Evolutionary conservation across 2,888 invertebrate species (phyloP).

Genomic region (Apomyelois bistriatella): DNA sequence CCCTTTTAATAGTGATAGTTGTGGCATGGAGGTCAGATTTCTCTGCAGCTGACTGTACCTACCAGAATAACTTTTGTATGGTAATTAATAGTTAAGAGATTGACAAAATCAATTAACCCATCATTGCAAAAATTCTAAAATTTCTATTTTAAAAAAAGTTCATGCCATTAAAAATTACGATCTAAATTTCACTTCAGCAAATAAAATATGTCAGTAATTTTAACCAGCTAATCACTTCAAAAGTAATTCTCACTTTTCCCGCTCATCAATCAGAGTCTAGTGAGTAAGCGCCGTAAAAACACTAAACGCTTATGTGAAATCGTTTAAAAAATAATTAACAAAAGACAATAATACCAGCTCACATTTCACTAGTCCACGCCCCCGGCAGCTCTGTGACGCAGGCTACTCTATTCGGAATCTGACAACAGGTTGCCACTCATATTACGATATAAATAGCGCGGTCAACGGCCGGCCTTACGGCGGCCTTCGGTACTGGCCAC

Average conservation of each 20-base stretch:
- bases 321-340: constrained; percentile 9
- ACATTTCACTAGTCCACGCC: constrained; percentile 31
- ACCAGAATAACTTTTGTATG: too few species aligned
- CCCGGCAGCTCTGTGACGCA: constrained; percentile 35
- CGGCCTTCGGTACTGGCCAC: constrained; percentile 60
- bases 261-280: neutral
- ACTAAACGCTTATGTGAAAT: constrained; percentile 6
- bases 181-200: too few species aligned
- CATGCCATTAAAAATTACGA: too few species aligned
- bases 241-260: neutral
- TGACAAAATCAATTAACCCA: too few species aligned
- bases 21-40: too few species aligned
- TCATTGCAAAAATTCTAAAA: too few species aligned
- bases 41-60: too few species aligned
- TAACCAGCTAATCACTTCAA: neutral
- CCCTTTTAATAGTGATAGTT: too few species aligned
- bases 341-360: constrained; percentile 5
- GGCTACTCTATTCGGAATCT: constrained; percentile 25
- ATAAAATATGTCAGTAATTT: too few species aligned
- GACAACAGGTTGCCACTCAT: constrained; percentile 40
- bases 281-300: neutral
- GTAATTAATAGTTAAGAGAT: too few species aligned
- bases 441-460: constrained; percentile 66
- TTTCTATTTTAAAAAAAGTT: too few species aligned
- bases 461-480: constrained; percentile 72